Conservation (phyloP, 2,113 vertebrate genomes). For the Aegotheles bennettii region DNA sequence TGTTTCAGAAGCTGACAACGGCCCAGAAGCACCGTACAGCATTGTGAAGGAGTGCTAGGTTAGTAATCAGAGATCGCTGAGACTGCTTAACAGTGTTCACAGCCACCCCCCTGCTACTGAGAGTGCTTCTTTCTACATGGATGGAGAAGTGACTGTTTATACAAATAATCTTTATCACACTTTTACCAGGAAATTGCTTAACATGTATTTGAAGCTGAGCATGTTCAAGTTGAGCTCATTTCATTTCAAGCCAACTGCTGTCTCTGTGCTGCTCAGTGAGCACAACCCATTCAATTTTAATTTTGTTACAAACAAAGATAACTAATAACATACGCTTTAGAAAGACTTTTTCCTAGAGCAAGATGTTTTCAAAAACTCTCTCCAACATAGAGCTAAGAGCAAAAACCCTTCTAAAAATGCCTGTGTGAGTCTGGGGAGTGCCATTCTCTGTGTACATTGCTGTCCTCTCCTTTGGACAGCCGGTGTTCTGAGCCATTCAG, state of each 20-base stretch:
- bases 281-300: not conserved
- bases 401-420: not conserved
- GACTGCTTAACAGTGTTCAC: not conserved
- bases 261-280: conserved; percentile 11
- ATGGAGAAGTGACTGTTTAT: not conserved
- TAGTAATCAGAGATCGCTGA: not conserved
- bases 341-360: not conserved
- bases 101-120: not conserved
- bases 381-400: not conserved
- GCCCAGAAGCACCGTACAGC: not conserved
- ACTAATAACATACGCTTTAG: not conserved
- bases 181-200: not conserved
- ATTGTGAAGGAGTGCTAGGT: not conserved
- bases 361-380: not conserved
- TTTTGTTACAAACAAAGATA: not conserved
- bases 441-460: not conserved
- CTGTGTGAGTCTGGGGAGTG: not conserved
- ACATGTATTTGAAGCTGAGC: not conserved
- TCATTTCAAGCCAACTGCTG: not conserved
- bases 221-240: not conserved
- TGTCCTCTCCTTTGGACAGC: not conserved
- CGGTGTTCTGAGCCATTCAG: not conserved
- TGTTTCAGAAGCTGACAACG: not conserved
- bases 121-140: not conserved
- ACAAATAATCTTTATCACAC: conserved; percentile 6